Base-by-base conservation (phyloP, 2,888 invertebrate genomes). In the Sylvicola fuscatus region DNA sequence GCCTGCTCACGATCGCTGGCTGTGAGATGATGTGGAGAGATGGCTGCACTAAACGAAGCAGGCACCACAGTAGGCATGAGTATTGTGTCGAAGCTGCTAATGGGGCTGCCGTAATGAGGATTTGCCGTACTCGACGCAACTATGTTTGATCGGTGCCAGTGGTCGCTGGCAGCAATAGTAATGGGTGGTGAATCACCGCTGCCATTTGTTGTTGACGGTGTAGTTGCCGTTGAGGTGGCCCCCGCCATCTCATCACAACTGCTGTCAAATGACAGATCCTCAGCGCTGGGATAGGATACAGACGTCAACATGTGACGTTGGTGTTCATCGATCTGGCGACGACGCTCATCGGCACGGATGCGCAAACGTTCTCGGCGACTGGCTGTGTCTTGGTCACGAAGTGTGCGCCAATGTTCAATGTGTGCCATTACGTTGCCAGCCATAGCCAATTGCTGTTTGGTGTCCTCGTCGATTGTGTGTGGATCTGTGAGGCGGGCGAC, bases 361-460 rank as follows among this genome's bases (percentile, higher is more conserved):
- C 70, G 68, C 36, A 72, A 52, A 30, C 76, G 64, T 40, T 68
- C 64, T 41, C 64, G 65, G 41, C 74, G 62, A 40, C 70, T 67
- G 47, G 71, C 70, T 44, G 62, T 66, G 48, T 67, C 66, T 38
- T 64, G 64, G 45, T 70, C 64, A 46, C 78, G 70, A 42, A 70
- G 68, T 48, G 65, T 66, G 39, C 70, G 66, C 64, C 77, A 77
- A 54, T 79, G 75, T 40, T 65, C 66, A 49, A 82, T 70, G 60
- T 76, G 77, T 31, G 68, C 64, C 43, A 80, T 60, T 31, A 82
- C 73, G 43, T 72, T 73, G 39, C 61, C 68, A 51, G 86, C 86
- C 47, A 82, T 64, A 39, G 66, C 66, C 49, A 82, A 81, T 54
- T 81, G 70, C 50, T 78, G 82, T 44, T 68, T 58, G 39, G 55